These are phyloP conservation scores for Pseudorhiza aurosa DNA, from an alignment of 30 jellyfish, hydroid and myxozoan species.

Conservation along the genomic window DNA sequence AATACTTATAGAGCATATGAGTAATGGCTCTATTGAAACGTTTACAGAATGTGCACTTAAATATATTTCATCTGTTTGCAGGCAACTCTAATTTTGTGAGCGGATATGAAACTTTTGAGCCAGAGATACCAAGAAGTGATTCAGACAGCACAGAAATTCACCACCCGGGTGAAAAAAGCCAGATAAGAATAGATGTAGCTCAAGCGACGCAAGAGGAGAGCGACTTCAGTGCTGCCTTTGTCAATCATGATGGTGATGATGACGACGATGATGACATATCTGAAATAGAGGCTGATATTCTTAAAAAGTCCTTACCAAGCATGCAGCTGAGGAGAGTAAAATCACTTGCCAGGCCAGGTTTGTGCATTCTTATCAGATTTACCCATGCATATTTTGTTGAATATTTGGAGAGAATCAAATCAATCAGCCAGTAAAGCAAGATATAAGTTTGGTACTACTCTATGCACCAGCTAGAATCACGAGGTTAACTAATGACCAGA, in stretches of 20 bases:
- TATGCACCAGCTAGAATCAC: too few species aligned
- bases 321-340: conserved; percentile 52
- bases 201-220: neutral
- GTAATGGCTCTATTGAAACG: too few species aligned
- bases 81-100: neutral
- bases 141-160: neutral
- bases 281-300: conserved; percentile 19
- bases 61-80: too few species aligned
- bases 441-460: too few species aligned
- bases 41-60: too few species aligned
- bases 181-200: neutral
- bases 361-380: too few species aligned
- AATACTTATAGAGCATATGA: too few species aligned
- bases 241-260: neutral
- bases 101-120: conserved; percentile 11
- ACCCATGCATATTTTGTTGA: too few species aligned
- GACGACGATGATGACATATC: conserved; percentile 46
- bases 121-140: neutral
- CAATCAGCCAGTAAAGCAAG: too few species aligned
- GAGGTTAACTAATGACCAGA: too few species aligned
- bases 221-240: neutral
- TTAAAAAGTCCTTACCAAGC: conserved; percentile 63
- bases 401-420: too few species aligned
- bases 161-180: neutral
- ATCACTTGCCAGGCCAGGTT: conserved; percentile 60